Conservation (phyloP, 2,797 vertebrate species). For the Distichodus sexfasciatus region DNA sequence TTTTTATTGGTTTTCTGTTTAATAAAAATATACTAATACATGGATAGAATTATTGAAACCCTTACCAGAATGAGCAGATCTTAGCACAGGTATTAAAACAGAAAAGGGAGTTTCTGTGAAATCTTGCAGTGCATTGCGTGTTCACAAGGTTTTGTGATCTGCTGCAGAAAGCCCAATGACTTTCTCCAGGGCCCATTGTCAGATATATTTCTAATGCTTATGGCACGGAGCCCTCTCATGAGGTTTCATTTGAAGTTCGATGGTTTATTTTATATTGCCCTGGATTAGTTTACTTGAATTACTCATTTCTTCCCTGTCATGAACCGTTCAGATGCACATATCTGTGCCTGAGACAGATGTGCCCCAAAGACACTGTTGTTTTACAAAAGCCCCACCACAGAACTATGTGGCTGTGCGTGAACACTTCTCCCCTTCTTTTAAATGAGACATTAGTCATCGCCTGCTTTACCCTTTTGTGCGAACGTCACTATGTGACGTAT, state of each 20-base stretch:
- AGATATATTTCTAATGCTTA: conserved; percentile 40
- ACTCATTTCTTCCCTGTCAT: conserved; percentile 46
- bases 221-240: conserved; percentile 34
- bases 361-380: conserved; percentile 40
- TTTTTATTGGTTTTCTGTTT: no score
- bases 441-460: conserved; percentile 44
- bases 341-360: conserved; percentile 44
- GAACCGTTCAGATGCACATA: conserved; percentile 34
- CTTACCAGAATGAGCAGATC: no score
- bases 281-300: conserved; percentile 46
- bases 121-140: conserved; percentile 26
- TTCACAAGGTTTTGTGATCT: not conserved
- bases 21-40: no score
- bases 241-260: conserved; percentile 40
- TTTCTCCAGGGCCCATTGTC: not conserved
- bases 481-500: conserved; percentile 39
- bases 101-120: no score
- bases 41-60: no score
- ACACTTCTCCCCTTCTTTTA: conserved; percentile 30
- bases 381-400: conserved; percentile 19
- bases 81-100: no score
- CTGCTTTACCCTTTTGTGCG: conserved; percentile 31
- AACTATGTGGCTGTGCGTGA: conserved; percentile 25
- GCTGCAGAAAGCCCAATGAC: not conserved
- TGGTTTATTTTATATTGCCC: conserved; percentile 44